A percentile compares a stretch with the other conserved stretches of the same genome.
phyloP scores from a whole-genome alignment of 2,888 invertebrate species.

The Agrochola lychnidis region DNA sequence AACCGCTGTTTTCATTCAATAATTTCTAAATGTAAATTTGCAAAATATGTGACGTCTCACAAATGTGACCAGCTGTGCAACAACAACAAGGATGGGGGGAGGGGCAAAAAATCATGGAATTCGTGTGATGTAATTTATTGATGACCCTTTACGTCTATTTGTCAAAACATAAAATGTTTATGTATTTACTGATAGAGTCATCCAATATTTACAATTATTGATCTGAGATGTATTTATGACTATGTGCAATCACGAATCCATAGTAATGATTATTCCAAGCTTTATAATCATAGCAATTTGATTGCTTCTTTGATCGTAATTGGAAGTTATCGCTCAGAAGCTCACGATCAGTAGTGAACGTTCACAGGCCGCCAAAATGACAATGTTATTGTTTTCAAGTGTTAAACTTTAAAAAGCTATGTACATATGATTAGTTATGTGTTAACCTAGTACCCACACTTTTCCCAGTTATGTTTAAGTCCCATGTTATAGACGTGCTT shows the following conservation, averaged over 20 bases:
- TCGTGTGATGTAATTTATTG: too few relatives aligned
- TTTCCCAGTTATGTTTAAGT: too few relatives aligned
- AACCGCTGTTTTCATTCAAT: too few relatives aligned
- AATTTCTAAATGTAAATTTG: too few relatives aligned
- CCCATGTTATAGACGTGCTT: neutral
- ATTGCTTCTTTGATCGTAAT: constrained; percentile 15
- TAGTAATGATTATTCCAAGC: neutral
- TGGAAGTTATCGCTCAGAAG: neutral
- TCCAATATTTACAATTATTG: constrained; percentile 13
- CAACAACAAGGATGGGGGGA: too few relatives aligned
- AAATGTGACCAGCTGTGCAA: too few relatives aligned
- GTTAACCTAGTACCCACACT: too few relatives aligned
- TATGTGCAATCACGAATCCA: neutral
- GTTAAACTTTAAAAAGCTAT: neutral
- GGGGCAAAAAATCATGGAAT: too few relatives aligned
- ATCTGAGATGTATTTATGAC: neutral
- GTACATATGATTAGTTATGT: neutral
- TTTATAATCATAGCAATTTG: neutral
- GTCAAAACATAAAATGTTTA: neutral
- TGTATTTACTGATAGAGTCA: neutral
- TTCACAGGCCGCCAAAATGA: neutral
- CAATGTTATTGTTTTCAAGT: neutral
- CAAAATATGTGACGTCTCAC: too few relatives aligned
- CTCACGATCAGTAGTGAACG: neutral
- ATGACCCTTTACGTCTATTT: too few relatives aligned